Percentiles rank a stretch among this genome's conserved stretches.
Evolutionary conservation across 1,140 invertebrate species (phyloP).

Genomic region (Stenopsyche tienmushanensis): DNA sequence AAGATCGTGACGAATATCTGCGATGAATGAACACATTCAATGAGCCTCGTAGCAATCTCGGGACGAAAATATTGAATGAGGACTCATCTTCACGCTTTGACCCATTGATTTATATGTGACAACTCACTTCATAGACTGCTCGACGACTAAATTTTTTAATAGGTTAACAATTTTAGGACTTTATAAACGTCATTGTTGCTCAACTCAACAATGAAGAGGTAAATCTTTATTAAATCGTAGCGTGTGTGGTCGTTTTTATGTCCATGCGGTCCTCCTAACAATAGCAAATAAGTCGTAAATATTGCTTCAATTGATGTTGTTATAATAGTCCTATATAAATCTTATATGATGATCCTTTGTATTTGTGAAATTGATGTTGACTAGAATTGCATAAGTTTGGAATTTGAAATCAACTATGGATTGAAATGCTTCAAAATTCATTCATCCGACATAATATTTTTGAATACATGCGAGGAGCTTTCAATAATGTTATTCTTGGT

Average conservation of each 20-base stretch:
- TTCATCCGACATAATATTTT: too few species aligned
- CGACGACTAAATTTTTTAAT: constrained; percentile 21
- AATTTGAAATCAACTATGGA: too few species aligned
- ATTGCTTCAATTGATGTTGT: constrained; percentile 4
- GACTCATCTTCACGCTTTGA: constrained; percentile 20
- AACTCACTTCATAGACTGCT: neutral
- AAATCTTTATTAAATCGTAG: constrained; percentile 12
- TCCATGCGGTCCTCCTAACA: neutral
- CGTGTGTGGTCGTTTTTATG: constrained; percentile 15
- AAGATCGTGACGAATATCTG: neutral
- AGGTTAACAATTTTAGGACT: constrained; percentile 4
- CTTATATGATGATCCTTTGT: too few species aligned
- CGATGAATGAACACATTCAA: neutral
- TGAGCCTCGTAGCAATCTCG: neutral
- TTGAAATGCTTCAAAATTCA: too few species aligned
- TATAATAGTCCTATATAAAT: too few species aligned
- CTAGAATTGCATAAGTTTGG: too few species aligned
- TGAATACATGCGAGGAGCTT: too few species aligned
- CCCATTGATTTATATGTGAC: constrained; percentile 24
- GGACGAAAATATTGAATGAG: constrained; percentile 6
- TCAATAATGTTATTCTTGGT: too few species aligned
- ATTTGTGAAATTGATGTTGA: too few species aligned
- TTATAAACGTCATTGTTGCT: constrained; percentile 5
- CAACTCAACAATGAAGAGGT: constrained; percentile 2
- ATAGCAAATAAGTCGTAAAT: constrained; percentile 13